phyloP scores from a whole-genome alignment of 1,140 invertebrate genomes.

The Drosophila seguyi region DNA sequence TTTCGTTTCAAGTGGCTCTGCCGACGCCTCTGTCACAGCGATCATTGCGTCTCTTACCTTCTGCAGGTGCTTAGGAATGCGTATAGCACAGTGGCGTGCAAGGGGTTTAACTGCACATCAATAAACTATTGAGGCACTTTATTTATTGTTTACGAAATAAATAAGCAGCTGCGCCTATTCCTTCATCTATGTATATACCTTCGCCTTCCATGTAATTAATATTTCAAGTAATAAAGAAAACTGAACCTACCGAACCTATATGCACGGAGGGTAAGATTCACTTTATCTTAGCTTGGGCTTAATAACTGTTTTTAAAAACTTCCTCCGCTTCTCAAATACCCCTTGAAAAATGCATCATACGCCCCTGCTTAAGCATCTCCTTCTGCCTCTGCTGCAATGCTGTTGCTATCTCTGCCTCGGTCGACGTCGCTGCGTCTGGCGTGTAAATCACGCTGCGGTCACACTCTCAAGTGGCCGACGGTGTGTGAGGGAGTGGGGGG shows the following conservation, averaged over 20 bases:
- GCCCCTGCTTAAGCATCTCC: conserved; percentile 15
- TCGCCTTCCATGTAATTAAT: not conserved
- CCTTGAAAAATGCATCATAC: not conserved
- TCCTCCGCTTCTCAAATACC: too few species aligned
- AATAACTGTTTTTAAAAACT: not conserved
- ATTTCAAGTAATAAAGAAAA: not conserved
- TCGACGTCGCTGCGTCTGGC: conserved; percentile 61
- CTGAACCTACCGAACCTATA: too few species aligned
- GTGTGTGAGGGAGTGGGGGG: conserved; percentile 5
- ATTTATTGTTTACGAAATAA: not conserved
- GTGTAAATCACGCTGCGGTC: conserved; percentile 81
- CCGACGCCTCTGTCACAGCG: conserved; percentile 18
- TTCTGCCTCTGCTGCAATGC: conserved; percentile 26
- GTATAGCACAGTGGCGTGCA: conserved; percentile 31
- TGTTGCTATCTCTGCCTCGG: conserved; percentile 28
- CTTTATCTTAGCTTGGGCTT: too few species aligned
- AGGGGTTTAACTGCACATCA: not conserved
- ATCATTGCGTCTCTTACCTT: conserved; percentile 55
- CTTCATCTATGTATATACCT: not conserved
- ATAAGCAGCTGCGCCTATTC: not conserved
- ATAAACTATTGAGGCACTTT: not conserved
- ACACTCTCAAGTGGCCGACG: conserved; percentile 75
- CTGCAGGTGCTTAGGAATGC: conserved; percentile 75
- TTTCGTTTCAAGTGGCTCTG: conserved; percentile 77
- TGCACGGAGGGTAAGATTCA: too few species aligned